Conservation (phyloP, 2,888 invertebrate genomes). For the Miltochrista miniata region DNA sequence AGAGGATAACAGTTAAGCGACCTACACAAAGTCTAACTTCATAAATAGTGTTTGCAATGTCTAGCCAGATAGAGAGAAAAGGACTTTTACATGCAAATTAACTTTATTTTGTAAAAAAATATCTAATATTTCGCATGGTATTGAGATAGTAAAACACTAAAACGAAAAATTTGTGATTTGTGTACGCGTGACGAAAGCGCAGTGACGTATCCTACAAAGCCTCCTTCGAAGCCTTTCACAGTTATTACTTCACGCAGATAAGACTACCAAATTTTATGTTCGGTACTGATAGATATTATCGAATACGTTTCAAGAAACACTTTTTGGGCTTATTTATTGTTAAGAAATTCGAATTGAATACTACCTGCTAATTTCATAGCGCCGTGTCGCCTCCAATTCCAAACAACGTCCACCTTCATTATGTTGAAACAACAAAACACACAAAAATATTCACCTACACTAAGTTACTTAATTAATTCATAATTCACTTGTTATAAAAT, state of each 20-base stretch:
- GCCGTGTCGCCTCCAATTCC: constrained; percentile 73
- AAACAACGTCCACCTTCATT: constrained; percentile 72
- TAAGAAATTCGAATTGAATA: too few species aligned
- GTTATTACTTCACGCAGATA: too few species aligned
- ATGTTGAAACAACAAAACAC: constrained; percentile 69
- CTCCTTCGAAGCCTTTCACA: constrained; percentile 10
- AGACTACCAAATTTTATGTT: too few species aligned
- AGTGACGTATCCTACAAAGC: constrained; percentile 12
- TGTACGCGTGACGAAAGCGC: constrained; percentile 7
- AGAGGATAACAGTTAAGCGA: too few species aligned
- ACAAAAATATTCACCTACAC: constrained; percentile 42
- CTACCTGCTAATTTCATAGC: constrained; percentile 68
- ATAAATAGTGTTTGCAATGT: too few species aligned
- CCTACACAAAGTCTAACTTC: too few species aligned
- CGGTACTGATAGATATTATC: constrained; percentile 30
- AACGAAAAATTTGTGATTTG: background rate
- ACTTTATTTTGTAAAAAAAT: too few species aligned
- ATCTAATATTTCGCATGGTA: too few species aligned
- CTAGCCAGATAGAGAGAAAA: too few species aligned
- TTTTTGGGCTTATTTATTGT: too few species aligned
- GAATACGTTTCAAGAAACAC: too few species aligned
- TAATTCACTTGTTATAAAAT: constrained; percentile 44
- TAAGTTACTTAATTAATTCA: constrained; percentile 37
- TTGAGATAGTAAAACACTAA: background rate
- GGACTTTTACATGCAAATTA: too few species aligned